These are phyloP conservation scores for Heterocephalus glaber DNA, from an alignment of 2,113 vertebrate species.

Conservation along the genomic window DNA sequence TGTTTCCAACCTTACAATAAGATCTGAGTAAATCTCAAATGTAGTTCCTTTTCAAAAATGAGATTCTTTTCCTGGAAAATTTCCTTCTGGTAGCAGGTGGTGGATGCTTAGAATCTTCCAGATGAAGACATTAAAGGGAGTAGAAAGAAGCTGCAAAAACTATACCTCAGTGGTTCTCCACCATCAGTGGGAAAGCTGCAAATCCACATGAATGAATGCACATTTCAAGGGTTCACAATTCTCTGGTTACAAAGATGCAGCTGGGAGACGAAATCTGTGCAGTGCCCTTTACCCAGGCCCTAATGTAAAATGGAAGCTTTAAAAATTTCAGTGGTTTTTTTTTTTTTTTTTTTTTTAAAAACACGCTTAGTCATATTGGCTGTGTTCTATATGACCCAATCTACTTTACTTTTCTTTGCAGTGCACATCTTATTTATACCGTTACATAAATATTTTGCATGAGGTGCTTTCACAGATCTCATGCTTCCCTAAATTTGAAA, in stretches of 20 bases:
- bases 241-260: conserved; percentile 47
- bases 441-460: conserved; percentile 55
- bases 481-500: conserved; percentile 74
- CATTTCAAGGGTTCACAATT: neutral
- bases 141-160: neutral
- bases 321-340: conserved; percentile 27
- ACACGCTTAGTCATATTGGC: conserved; percentile 37
- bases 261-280: conserved; percentile 18
- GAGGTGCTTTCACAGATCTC: conserved; percentile 71
- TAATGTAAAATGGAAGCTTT: conserved; percentile 63
- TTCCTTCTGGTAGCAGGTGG: neutral
- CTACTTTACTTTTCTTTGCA: conserved; percentile 54
- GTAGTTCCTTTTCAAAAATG: conserved; percentile 5
- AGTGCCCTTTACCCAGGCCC: neutral
- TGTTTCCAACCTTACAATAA: neutral
- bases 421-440: conserved; percentile 58
- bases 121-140: neutral
- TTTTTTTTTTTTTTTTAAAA: neutral
- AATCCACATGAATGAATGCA: neutral
- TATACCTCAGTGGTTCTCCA: neutral
- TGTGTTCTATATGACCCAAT: neutral
- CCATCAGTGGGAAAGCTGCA: conserved; percentile 14
- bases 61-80: conserved; percentile 37
- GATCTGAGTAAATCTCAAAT: neutral
- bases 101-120: neutral